These are phyloP conservation scores for Atethmia centrago DNA, from an alignment of 2,888 invertebrate genomes.

Conservation along the genomic window DNA sequence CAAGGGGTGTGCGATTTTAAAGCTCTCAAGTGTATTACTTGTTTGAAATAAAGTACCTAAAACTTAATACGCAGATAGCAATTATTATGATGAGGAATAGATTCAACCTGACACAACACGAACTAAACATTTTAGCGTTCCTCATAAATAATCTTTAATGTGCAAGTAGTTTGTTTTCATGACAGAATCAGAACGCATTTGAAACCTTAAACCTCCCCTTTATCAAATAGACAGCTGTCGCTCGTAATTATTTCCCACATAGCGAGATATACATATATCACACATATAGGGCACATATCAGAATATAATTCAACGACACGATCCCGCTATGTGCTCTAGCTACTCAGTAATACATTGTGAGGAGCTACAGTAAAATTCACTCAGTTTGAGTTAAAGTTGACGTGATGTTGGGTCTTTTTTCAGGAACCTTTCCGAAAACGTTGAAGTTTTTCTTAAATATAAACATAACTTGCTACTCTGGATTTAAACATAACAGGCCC, in stretches of 20 bases:
- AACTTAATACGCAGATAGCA: too few relatives aligned
- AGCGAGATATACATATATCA: not conserved
- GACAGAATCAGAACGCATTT: too few relatives aligned
- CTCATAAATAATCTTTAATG: too few relatives aligned
- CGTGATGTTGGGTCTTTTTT: not conserved
- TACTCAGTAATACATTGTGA: not conserved
- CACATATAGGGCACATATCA: not conserved
- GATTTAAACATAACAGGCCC: too few relatives aligned
- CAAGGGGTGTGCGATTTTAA: too few relatives aligned
- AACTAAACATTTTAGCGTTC: not conserved
- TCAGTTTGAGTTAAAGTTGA: not conserved
- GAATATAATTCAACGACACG: not conserved
- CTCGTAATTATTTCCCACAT: slow-evolving; percentile 19
- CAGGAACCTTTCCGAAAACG: not conserved
- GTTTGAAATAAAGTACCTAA: too few relatives aligned
- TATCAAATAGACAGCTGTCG: slow-evolving; percentile 15
- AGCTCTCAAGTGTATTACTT: too few relatives aligned
- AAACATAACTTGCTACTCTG: too few relatives aligned
- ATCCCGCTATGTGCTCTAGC: not conserved
- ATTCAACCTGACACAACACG: too few relatives aligned
- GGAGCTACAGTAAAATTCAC: not conserved
- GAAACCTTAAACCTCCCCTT: not conserved
- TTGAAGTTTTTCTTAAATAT: too few relatives aligned
- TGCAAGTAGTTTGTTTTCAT: too few relatives aligned
- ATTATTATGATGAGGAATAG: too few relatives aligned